A percentile compares a stretch with the other conserved stretches of the same genome.
phyloP scores from a whole-genome alignment of 2,113 vertebrate species.

The Otocyon megalotis region DNA sequence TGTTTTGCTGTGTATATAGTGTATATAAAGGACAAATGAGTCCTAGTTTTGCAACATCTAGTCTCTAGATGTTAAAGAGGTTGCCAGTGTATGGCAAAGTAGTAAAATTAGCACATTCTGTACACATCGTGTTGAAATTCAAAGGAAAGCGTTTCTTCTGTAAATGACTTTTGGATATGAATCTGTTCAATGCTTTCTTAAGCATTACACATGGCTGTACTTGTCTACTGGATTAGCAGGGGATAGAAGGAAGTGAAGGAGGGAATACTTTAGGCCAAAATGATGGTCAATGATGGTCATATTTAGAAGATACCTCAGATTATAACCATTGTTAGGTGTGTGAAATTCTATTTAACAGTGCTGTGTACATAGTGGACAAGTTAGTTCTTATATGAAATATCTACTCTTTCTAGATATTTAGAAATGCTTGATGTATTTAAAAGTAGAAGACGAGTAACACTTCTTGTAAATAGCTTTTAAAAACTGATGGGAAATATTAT shows the following conservation, averaged over 20 bases:
- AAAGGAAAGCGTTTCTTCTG: slow-evolving; percentile 1
- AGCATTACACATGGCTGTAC: neutral
- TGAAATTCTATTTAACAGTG: neutral
- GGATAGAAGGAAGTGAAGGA: slow-evolving; percentile 11
- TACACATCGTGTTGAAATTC: slow-evolving; percentile 45
- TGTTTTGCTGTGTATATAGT: slow-evolving; percentile 40
- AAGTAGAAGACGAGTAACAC: neutral
- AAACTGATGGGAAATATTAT: slow-evolving; percentile 22
- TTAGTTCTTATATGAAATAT: neutral
- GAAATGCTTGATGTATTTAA: neutral
- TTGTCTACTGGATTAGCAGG: slow-evolving; percentile 48
- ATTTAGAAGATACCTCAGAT: slow-evolving; percentile 54
- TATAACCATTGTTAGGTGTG: neutral
- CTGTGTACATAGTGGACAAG: neutral
- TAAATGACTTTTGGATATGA: slow-evolving; percentile 2
- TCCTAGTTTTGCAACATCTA: slow-evolving; percentile 44
- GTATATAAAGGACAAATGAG: slow-evolving; percentile 6
- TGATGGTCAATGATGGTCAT: neutral
- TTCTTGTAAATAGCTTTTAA: slow-evolving; percentile 48
- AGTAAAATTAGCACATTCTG: slow-evolving; percentile 55
- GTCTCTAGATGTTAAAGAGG: slow-evolving; percentile 38
- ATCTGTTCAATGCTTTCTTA: neutral
- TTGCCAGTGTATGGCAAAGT: slow-evolving; percentile 52
- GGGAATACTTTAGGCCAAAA: neutral
- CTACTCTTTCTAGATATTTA: slow-evolving; percentile 23